A percentile compares a stretch with the other conserved stretches of the same genome.
Conservation (phyloP, 2,113 vertebrate species). For the Thymallus thymallus region DNA sequence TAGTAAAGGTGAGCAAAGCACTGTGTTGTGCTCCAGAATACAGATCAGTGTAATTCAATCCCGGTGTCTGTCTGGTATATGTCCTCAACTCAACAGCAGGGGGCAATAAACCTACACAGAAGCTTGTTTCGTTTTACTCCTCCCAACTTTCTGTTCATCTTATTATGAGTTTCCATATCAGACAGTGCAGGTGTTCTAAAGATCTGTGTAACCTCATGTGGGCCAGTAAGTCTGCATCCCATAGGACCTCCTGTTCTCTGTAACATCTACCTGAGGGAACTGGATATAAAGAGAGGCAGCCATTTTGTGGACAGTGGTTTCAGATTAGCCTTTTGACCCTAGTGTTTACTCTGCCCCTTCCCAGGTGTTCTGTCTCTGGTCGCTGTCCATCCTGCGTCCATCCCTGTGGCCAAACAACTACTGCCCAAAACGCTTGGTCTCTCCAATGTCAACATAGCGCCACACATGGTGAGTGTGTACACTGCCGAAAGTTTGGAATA, state of each 20-base stretch:
- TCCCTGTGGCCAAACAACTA: conserved; percentile 91
- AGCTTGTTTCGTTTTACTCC: background rate
- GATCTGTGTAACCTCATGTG: too few relatives aligned
- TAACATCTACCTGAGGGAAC: too few relatives aligned
- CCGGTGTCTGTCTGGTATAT: background rate
- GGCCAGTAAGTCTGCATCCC: too few relatives aligned
- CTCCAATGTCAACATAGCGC: conserved; percentile 93
- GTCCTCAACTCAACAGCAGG: conserved; percentile 28
- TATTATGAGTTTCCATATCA: too few relatives aligned
- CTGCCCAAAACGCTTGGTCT: conserved; percentile 97
- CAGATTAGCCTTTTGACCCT: background rate
- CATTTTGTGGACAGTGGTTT: too few relatives aligned
- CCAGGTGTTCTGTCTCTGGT: conserved; percentile 92
- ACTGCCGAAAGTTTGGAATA: too few relatives aligned
- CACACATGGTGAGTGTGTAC: conserved; percentile 94
- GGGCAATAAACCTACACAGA: conserved; percentile 43
- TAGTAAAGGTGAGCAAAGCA: conserved; percentile 85
- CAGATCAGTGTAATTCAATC: background rate
- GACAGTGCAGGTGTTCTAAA: too few relatives aligned
- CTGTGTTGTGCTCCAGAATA: background rate
- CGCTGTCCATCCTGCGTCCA: conserved; percentile 88
- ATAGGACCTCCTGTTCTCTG: too few relatives aligned
- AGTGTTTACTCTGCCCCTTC: conserved; percentile 8
- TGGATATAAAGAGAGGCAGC: too few relatives aligned
- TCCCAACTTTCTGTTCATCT: too few relatives aligned